Evolutionary conservation across 2,113 vertebrate species (phyloP), one percentile per base, ranked within the genome.

Genomic region (Genyomyrus donnyi): DNA sequence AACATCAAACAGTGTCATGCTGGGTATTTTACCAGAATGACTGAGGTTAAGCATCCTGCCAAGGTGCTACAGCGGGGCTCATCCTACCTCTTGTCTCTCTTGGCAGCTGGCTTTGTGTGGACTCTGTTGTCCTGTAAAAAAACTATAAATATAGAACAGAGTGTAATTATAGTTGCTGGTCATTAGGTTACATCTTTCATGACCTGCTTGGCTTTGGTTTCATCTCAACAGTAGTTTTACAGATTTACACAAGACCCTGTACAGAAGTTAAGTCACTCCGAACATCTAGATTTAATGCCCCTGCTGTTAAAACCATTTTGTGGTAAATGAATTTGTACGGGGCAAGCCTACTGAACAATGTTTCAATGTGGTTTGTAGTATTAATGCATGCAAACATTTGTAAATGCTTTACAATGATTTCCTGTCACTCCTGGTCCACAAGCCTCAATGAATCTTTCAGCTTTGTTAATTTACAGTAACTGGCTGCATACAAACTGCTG

Each of bases 261-360:
- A 62, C 35, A 45, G 87, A 53, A 24, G 53, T 45, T 88, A 42
- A 58, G 2, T 5, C 27, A n/a, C 39, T 88, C 46, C 3, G 27
- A 42, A 88, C 85, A 87, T 87, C 86, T 58, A 49, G 50, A 58
- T 58, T 56, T 88, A 42, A 53, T 87, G 85, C 9, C 53, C 24
- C 21, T 19, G 49, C 86, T 88, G 31, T 62, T 62, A n/a, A 62
- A 88, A 19, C 35, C 35, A 31, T 62, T 45, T 88, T 45, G 62
- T n/a, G n/a, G 49, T 35, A 27, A 87, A 35, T 87, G 15, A 19
- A 52, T 35, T 87, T 53, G 83, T 46, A 27, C 4, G 0, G 49
- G 11, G 50, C 31, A 42, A 19, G 7, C 31, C n/a, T 5, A 15
- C 15, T 53, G 50, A 56, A 58, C 13, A 56, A 19, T 39, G 45